Base-by-base conservation (phyloP, 2,113 vertebrate species). In the Phalacrocorax brasilianus region DNA sequence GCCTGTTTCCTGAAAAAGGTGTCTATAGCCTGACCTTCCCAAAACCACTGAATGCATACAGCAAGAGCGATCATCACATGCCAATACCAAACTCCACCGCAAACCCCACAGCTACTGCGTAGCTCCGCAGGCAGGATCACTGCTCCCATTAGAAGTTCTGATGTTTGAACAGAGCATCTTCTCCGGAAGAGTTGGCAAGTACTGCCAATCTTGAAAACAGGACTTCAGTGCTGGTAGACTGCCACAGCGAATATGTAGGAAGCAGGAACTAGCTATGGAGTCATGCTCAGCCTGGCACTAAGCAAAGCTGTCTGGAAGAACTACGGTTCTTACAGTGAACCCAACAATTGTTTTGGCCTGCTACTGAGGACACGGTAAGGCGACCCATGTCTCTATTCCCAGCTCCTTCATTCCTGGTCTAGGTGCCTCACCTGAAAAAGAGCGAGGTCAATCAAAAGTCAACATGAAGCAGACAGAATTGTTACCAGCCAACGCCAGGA, bases 11-110 rank as follows among this genome's bases (percentile, higher is more conserved):
- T 63, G 52, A 40, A 52, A 74, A 35, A 66, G 23, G 17, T 26
- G 19, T 35, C 53, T 50, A 21, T 1, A 85, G 44, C 18, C 32
- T 28, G 27, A 58, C 15, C 42, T 33, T 62, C 58, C 47, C 76
- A 24, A n/a, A 30, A 75, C 3, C 21, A 53, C 58, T 13, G 76
- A 53, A 38, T 2, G 9, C 26, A 50, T 12, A 12, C 70, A 61
- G 27, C 1, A 0, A 53, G 53, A 83, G 47, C 0, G 0, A 24
- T 18, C 66, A 59, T 4, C 14, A 14, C 1, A 0, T 18, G 8
- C 28, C 49, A 68, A 10, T 13, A 50, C 30, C 9, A 6, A 63
- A 47, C 30, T 20, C 38, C 59, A 63, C 44, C 61, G 35, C 9
- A 8, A 63, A 38, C 30, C 23, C 44, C 55, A 63, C 53, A 70